Percentiles rank a stretch among this genome's conserved stretches.
Evolutionary conservation across 2,113 vertebrate species (phyloP).

Genomic region (Suricata suricatta): DNA sequence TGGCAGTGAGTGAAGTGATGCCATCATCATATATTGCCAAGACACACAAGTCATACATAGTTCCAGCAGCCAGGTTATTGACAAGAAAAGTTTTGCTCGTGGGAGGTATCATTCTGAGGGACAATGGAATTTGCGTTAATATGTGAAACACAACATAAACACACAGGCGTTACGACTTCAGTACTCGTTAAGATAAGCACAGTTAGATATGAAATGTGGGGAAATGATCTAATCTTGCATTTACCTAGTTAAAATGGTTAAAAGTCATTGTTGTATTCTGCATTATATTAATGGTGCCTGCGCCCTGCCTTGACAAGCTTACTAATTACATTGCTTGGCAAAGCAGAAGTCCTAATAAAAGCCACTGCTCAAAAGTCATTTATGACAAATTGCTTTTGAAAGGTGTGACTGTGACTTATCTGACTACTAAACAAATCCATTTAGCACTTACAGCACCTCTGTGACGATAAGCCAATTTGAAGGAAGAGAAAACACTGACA

Average conservation of each 20-base stretch:
- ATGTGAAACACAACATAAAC: not conserved
- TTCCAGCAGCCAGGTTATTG: conserved; percentile 97
- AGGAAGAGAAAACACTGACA: not conserved
- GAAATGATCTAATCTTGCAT: conserved; percentile 41
- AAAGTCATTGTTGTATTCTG: not conserved
- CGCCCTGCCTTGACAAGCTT: not conserved
- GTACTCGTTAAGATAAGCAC: conserved; percentile 50
- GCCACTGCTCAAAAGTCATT: conserved; percentile 42
- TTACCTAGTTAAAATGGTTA: conserved; percentile 1
- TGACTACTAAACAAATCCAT: conserved; percentile 77
- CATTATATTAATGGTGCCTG: not conserved
- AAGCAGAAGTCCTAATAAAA: conserved; percentile 45
- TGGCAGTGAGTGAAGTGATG: conserved; percentile 97
- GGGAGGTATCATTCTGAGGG: conserved; percentile 96
- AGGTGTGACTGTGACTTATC: conserved; percentile 41
- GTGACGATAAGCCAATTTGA: conserved; percentile 44
- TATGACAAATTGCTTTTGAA: conserved; percentile 73
- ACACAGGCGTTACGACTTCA: not conserved
- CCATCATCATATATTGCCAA: conserved; percentile 98
- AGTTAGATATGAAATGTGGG: conserved; percentile 33
- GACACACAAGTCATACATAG: conserved; percentile 96
- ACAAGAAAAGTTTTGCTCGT: conserved; percentile 99
- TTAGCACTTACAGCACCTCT: conserved; percentile 70
- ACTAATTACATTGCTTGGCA: conserved; percentile 27
- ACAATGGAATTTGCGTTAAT: conserved; percentile 76